Percentiles rank a stretch among this genome's conserved stretches.
Evolutionary conservation across 2,113 vertebrate species (phyloP).

Genomic region (Grallaria varia): DNA sequence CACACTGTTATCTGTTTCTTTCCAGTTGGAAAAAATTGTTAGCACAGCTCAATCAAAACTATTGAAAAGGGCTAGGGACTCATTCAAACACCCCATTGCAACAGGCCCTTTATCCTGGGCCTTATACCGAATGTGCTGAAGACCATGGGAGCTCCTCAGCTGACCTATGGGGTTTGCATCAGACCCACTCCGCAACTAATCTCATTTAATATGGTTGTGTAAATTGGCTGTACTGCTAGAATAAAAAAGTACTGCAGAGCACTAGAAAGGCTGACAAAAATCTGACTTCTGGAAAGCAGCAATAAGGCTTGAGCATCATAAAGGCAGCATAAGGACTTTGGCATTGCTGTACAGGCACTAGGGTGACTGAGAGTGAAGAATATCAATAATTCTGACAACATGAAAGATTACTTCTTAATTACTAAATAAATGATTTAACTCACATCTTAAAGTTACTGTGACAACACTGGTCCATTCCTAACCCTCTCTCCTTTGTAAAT

Average conservation of each 20-base stretch:
- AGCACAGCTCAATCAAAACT: constrained; percentile 10
- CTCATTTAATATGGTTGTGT: constrained; percentile 8
- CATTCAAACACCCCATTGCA: not conserved
- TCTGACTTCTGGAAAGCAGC: not conserved
- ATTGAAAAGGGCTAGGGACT: not conserved
- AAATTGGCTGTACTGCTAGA: not conserved
- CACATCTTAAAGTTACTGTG: not conserved
- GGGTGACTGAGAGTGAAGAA: not conserved
- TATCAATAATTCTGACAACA: not conserved
- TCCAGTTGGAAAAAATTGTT: not conserved
- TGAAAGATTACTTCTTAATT: not conserved
- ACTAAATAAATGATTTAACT: not conserved
- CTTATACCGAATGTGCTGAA: not conserved
- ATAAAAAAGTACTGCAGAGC: not conserved
- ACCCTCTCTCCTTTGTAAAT: not conserved
- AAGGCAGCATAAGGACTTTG: not conserved
- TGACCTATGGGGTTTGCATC: not conserved
- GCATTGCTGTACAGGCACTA: not conserved
- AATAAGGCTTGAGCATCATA: not conserved
- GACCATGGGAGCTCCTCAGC: not conserved
- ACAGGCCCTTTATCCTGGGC: not conserved
- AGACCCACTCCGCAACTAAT: not conserved
- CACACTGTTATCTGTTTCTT: not conserved
- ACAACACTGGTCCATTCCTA: not conserved
- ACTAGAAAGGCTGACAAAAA: not conserved